Evolutionary conservation across 2,888 invertebrate species (phyloP), one percentile per base, ranked within the genome.

Genomic region (Andricus curvator): DNA sequence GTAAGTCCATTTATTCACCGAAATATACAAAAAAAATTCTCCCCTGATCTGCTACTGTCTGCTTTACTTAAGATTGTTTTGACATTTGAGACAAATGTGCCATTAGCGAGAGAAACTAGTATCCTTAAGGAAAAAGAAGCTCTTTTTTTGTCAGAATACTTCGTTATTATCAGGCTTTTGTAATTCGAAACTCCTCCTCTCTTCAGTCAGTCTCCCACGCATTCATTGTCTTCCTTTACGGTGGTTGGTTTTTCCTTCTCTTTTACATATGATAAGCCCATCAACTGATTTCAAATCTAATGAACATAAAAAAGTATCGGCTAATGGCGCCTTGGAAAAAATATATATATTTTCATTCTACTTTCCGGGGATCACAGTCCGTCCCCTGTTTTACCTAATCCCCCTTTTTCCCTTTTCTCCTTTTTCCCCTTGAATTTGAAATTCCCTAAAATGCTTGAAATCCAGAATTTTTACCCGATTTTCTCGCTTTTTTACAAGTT

Each of bases 1-100:
- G 74, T 29, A 74, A 56, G 56, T n/a, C 17, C n/a, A 74, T 74
- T 74, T 29, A 70, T 70, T 70, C 51, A 17, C 20, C 20, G 48
- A 48, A 48, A 13, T 48, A n/a, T 25, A 17, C 17, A 25, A 74
- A 74, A 37, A 56, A 51, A 41, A n/a, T 37, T 37, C 68, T 48
- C 44, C 25, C 2, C 11, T 44, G 48, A 48, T n/a, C n/a, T 44
- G 48, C 41, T 25, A 44, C 68, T 68, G n/a, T 67, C 2, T 48
- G 15, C 17, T 48, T 68, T 68, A 37, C 22, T 68, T 25, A 25
- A 20, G 33, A 29, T 51, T 74, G 74, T 74, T 74, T 74, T 74
- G 74, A 74, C 56, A n/a, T 56, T 20, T 9, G 20, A 74, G 74
- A 74, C 56, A 56, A 74, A 74, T 74, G 74, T 33, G 51, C 74